Conservation (phyloP, 2,797 vertebrate species). For the Catharus ustulatus region DNA sequence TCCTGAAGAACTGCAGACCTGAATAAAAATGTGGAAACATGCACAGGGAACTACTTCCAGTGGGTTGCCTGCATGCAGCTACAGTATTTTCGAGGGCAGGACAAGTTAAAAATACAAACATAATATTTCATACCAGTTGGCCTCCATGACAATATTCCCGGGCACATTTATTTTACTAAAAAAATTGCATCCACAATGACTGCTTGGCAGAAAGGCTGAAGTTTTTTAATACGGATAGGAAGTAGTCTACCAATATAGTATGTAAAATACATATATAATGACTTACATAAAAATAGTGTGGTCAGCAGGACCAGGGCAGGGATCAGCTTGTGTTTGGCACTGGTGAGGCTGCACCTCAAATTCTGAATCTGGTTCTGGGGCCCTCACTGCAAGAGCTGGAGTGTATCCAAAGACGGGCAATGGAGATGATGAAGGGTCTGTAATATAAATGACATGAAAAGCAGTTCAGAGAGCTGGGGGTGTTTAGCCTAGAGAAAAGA, state of each 20-base stretch:
- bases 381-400: not conserved
- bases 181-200: not conserved
- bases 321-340: rapidly evolving
- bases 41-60: not conserved
- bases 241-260: not conserved
- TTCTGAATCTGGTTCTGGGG: not conserved
- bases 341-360: rapidly evolving
- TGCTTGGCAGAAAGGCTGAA: not conserved
- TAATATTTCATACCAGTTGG: not conserved
- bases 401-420: not conserved
- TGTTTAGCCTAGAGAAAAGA: not conserved
- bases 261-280: not conserved
- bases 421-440: not conserved
- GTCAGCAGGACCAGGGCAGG: not conserved
- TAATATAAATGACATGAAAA: not conserved
- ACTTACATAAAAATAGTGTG: not conserved
- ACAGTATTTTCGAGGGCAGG: not conserved
- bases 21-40: not conserved
- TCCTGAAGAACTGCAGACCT: not conserved
- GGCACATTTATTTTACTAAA: not conserved
- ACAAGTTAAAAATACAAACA: not conserved
- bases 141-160: not conserved
- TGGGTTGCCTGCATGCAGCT: not conserved
- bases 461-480: not conserved
- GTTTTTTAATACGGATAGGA: not conserved